phyloP scores from a whole-genome alignment of 2,113 vertebrate species.

The Mormyrus iriodes region DNA sequence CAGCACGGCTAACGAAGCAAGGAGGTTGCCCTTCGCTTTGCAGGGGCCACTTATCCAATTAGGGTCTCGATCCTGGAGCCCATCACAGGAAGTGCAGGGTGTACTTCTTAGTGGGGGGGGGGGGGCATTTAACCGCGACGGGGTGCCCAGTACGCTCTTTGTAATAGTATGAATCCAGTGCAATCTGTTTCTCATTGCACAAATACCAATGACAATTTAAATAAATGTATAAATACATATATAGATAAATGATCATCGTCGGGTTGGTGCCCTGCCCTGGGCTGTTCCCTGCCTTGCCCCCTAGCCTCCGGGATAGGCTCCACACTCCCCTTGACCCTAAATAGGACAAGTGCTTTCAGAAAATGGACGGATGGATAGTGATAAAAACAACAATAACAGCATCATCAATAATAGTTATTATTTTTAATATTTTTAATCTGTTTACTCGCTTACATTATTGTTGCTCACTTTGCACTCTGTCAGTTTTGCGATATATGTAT shows the following conservation, averaged over 20 bases:
- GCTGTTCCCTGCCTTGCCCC: too few relatives aligned
- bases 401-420: too few relatives aligned
- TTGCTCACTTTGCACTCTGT: too few relatives aligned
- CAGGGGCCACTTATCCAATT: neutral
- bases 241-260: too few relatives aligned
- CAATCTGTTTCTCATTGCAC: neutral
- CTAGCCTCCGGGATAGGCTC: too few relatives aligned
- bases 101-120: neutral
- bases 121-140: neutral
- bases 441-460: too few relatives aligned
- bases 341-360: too few relatives aligned
- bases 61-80: neutral
- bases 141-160: neutral
- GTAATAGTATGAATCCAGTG: neutral
- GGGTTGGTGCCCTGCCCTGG: too few relatives aligned
- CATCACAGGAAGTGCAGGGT: neutral
- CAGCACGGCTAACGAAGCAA: neutral
- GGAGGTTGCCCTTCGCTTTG: neutral
- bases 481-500: neutral
- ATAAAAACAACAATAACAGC: too few relatives aligned
- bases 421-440: too few relatives aligned
- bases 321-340: too few relatives aligned
- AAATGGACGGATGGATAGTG: too few relatives aligned
- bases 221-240: neutral
- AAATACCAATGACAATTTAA: neutral